phyloP scores from a whole-genome alignment of 2,113 vertebrate genomes.

The Empidonax alnorum region DNA sequence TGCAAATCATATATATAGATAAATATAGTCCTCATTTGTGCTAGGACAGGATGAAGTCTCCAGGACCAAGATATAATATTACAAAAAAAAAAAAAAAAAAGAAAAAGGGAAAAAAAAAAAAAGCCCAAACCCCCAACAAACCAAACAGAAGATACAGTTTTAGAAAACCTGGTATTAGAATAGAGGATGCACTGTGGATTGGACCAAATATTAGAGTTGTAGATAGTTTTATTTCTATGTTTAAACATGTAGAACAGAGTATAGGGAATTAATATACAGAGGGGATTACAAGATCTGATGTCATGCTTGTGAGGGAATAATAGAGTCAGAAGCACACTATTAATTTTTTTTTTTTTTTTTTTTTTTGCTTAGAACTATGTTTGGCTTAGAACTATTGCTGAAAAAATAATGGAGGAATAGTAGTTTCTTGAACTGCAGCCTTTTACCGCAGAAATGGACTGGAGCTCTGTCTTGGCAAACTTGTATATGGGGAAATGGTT shows the following conservation, averaged over 20 bases:
- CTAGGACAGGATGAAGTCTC: not conserved
- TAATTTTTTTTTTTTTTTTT: not conserved
- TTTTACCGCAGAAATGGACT: constrained; percentile 13
- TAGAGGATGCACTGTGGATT: not conserved
- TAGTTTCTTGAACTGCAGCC: not conserved
- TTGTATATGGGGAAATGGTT: not conserved
- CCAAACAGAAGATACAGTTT: not conserved
- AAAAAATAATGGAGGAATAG: not conserved
- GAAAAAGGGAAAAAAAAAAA: not conserved
- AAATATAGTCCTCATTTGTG: not conserved
- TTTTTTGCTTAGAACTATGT: not conserved
- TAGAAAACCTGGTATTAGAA: not conserved
- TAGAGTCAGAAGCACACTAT: not conserved
- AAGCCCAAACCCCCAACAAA: not conserved
- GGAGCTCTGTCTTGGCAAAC: constrained; percentile 22
- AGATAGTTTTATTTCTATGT: not conserved
- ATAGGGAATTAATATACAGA: not conserved
- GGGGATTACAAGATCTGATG: not conserved
- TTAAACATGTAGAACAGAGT: not conserved
- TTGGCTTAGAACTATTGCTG: not conserved
- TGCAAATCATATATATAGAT: not conserved
- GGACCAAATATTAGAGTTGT: not conserved
- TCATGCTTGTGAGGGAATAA: not conserved
- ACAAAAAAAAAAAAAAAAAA: not conserved
- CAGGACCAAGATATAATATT: not conserved